These are phyloP conservation scores for Dasyurus viverrinus DNA, from an alignment of 2,113 vertebrate species.

Conservation along the genomic window DNA sequence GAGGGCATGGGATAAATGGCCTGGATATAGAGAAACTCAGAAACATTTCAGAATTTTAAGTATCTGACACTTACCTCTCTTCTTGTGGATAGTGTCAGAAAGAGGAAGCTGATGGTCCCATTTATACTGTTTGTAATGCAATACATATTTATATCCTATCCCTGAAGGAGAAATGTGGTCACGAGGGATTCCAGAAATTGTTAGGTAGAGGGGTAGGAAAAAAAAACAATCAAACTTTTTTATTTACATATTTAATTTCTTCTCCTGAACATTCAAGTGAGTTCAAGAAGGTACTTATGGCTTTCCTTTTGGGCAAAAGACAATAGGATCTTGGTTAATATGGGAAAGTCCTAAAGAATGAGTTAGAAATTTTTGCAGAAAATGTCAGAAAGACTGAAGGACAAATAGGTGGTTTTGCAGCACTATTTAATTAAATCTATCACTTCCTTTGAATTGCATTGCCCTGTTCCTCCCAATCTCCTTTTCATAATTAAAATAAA, in stretches of 20 bases:
- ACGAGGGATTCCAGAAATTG: background rate
- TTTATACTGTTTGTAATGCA: conserved; percentile 62
- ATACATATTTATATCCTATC: background rate
- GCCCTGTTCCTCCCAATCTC: background rate
- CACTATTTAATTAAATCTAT: background rate
- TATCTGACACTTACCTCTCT: conserved; percentile 65
- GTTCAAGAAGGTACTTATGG: background rate
- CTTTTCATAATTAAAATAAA: background rate
- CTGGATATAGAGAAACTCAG: background rate
- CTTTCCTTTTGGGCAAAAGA: background rate
- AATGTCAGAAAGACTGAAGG: background rate
- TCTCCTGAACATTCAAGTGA: conserved; percentile 55
- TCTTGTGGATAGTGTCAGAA: conserved; percentile 34
- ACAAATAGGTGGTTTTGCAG: background rate
- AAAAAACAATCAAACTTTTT: background rate
- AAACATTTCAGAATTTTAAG: conserved; percentile 41
- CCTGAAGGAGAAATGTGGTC: conserved; percentile 50
- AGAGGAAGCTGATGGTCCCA: background rate
- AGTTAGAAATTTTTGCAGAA: background rate
- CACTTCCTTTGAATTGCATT: background rate
- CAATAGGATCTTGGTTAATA: background rate
- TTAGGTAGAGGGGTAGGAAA: background rate
- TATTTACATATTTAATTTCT: conserved; percentile 13
- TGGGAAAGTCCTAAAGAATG: background rate
- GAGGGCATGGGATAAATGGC: background rate